Conservation (phyloP, 2,797 vertebrate genomes). For the Eulemur rubriventer region DNA sequence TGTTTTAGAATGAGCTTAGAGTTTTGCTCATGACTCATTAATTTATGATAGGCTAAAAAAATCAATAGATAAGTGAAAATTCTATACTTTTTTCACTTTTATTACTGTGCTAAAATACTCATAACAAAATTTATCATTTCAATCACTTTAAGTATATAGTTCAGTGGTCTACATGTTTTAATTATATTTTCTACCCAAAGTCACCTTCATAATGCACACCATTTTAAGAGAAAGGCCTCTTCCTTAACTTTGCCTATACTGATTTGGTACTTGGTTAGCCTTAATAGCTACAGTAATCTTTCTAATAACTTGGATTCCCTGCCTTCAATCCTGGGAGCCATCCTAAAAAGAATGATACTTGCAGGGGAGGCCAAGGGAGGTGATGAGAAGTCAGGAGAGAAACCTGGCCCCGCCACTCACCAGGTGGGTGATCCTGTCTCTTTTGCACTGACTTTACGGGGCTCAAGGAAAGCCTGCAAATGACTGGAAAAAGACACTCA, state of each 20-base stretch:
- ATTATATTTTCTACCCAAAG: not conserved
- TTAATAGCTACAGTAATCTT: not conserved
- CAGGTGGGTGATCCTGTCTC: not conserved
- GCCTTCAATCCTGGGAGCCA: not conserved
- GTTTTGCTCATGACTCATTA: slow-evolving; percentile 5
- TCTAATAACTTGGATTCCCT: not conserved
- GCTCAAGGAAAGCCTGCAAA: not conserved
- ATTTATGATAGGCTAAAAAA: not conserved
- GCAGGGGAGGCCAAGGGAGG: not conserved
- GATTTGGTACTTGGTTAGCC: not conserved
- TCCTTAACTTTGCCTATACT: not conserved
- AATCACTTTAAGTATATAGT: not conserved
- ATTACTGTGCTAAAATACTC: not conserved
- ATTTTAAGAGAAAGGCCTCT: not conserved
- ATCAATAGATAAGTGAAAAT: not conserved
- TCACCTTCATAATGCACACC: not conserved
- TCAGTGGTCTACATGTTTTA: not conserved
- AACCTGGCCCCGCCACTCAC: not conserved
- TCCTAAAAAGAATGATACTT: not conserved
- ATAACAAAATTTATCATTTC: not conserved
- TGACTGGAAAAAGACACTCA: not conserved
- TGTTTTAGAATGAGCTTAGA: not conserved
- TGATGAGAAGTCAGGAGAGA: not conserved
- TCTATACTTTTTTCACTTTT: not conserved
- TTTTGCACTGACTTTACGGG: not conserved